phyloP scores from a whole-genome alignment of 2,888 invertebrate species.

The Pterostichus madidus region DNA sequence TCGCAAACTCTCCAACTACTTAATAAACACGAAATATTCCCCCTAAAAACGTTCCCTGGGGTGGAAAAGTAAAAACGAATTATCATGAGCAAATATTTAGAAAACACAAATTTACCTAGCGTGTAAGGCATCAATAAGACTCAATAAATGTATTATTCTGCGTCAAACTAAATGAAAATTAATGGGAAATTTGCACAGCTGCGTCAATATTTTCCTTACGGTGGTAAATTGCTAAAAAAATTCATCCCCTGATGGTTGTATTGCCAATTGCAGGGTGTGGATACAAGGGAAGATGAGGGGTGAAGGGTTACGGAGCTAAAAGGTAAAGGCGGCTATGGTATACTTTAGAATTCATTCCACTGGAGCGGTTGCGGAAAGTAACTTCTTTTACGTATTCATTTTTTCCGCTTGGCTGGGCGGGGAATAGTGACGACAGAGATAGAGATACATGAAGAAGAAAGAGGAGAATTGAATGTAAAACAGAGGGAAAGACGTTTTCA shows the following conservation, averaged over 20 bases:
- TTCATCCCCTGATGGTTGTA: conserved; percentile 38
- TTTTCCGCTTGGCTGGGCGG: conserved; percentile 22
- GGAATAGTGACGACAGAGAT: not conserved
- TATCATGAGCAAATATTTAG: conserved; percentile 60
- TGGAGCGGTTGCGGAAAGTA: conserved; percentile 42
- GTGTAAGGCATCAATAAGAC: conserved; percentile 55
- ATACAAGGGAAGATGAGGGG: not conserved
- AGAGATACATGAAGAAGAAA: conserved; percentile 13
- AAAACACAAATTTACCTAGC: conserved; percentile 56
- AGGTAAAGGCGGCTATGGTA: conserved; percentile 40
- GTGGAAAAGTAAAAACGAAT: conserved; percentile 57
- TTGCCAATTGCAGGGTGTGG: conserved; percentile 50
- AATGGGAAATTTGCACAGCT: conserved; percentile 63
- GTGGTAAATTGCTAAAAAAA: conserved; percentile 51
- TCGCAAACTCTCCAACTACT: not conserved
- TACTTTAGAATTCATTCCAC: conserved; percentile 59
- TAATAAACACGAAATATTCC: not conserved
- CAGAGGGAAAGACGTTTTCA: conserved; percentile 20
- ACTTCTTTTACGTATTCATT: conserved; percentile 58
- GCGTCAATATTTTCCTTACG: conserved; percentile 58
- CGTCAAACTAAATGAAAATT: conserved; percentile 57
- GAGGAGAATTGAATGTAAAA: conserved; percentile 18
- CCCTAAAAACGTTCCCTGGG: conserved; percentile 11
- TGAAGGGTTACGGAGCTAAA: conserved; percentile 31
- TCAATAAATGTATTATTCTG: conserved; percentile 49